Base-by-base conservation (phyloP, 35 echinoderm and acorn worm genomes). In the Ophioderma brevispina region DNA sequence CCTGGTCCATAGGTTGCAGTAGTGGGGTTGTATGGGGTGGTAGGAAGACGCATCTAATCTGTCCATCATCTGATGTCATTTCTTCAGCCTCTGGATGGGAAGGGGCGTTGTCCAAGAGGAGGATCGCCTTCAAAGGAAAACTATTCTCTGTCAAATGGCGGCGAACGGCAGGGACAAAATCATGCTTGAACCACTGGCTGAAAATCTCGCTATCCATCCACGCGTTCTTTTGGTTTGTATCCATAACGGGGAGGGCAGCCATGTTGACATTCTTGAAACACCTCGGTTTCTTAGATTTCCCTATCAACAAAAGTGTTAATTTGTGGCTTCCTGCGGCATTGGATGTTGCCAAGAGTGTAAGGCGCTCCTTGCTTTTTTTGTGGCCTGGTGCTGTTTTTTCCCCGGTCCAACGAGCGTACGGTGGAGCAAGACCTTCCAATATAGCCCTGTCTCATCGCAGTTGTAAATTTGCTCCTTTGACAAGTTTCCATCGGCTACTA, bases 131-230 rank as follows among this genome's bases (percentile, higher is more conserved):
- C 21, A 1, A 3, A 19, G 50, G 50, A 31, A 87, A 59, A 34
- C 85, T 36, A 5, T 38, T 38, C 36, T 63, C 13, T 31, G 3
- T 37, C 30, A 35, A 33, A 87, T 76, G 59, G 18, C 23, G 32
- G 25, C 85, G 85, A 8, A 87, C 85, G 13, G 25, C 34, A 36
- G 85, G 85, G 1, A 87, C 85, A 38, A 87, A 87, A 28, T 87
- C 14, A 4, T 76, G 14, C 13, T 76, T 32, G 59, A 85, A 85
- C 55, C 82, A 85, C 8, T 52, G 5, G 39, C 5, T 19, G 42
- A 85, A 85, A 18, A 59, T 52, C 13, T 85, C 39, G 23, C 82
- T 37, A 32, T 64, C 36, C 82, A 85, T 85, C 82, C 82, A 85
- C 14, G 82, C 82, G 32, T 32, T 85, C 40, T 52, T 64, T 59